Evolutionary conservation across 2,888 invertebrate genomes (phyloP).

Genomic region (Dolichopus griseipennis): DNA sequence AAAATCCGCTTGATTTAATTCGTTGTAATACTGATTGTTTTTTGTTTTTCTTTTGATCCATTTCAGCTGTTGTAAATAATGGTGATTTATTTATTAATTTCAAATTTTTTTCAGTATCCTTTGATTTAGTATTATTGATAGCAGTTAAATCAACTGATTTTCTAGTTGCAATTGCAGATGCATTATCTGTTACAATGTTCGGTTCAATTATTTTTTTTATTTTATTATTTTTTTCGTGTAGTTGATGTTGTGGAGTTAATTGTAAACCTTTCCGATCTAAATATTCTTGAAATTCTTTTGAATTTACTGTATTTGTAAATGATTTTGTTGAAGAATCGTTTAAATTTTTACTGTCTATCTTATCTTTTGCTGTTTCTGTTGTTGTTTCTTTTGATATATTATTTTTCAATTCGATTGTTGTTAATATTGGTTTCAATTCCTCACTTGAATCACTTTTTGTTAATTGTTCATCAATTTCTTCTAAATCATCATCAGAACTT

Average conservation of each 20-base stretch:
- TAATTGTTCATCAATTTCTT: constrained; percentile 38
- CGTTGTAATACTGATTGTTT: constrained; percentile 40
- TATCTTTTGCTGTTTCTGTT: constrained; percentile 11
- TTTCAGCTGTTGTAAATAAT: constrained; percentile 21
- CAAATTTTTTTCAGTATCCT: constrained; percentile 14
- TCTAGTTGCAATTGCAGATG: neutral
- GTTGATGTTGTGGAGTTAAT: constrained; percentile 31
- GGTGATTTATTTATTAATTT: constrained; percentile 23
- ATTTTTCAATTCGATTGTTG: constrained; percentile 7
- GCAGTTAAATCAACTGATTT: constrained; percentile 16
- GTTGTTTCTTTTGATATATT: neutral
- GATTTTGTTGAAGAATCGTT: constrained; percentile 23
- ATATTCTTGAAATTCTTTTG: constrained; percentile 41
- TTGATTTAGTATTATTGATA: constrained; percentile 23
- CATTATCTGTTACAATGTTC: too few relatives aligned
- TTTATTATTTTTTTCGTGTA: neutral
- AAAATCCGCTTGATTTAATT: constrained; percentile 36
- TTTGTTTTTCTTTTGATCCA: constrained; percentile 29
- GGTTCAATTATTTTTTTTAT: neutral
- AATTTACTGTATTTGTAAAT: constrained; percentile 41
- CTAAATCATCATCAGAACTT: constrained; percentile 40
- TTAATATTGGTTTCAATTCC: constrained; percentile 25
- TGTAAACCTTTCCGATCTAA: constrained; percentile 38
- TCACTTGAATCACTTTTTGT: constrained; percentile 40
- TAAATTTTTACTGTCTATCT: constrained; percentile 9